Evolutionary conservation across 2,113 vertebrate species (phyloP), one percentile per base, ranked within the genome.

Genomic region (Aythya baeri): DNA sequence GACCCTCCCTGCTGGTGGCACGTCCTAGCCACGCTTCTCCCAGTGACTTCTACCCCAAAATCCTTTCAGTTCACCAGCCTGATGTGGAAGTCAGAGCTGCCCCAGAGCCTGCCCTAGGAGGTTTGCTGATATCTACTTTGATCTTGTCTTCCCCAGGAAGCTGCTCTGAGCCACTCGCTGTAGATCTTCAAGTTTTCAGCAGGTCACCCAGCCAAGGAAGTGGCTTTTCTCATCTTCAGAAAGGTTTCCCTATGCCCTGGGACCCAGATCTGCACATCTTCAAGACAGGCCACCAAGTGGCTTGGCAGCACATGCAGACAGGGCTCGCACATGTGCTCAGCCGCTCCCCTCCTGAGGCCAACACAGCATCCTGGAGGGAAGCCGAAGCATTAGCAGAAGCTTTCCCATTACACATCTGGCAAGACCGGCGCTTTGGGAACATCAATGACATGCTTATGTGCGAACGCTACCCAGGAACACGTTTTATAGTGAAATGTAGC

Each of bases 271-370:
- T 65, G 34, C 43, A 1, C 2, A 1, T 43, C 21, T 67, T 36
- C 34, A 70, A 36, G 46, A 18, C 26, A 26, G 54, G 14, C n/a
- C 83, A 84, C 52, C 38, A 2, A 38, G 66, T 0, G 0, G 34
- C 84, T 59, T 61, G 46, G 73, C 50, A 49, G 41, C 63, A 62
- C 46, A 23, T 0, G 0, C 25, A 44, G 1, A 3, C n/a, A 18
- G 34, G 62, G 58, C 70, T 71, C 49, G 29, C n/a, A 13, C 26
- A 20, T 49, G 32, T 0, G 1, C 34, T 75, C 41, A 36, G 7
- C 13, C 0, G 0, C 57, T 52, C 36, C 1, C 1, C 44, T 66
- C 13, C 79, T 0, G 6, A n/a, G 66, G 59, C 75, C 41, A 22
- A 29, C 21, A 6, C 36, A 77, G 76, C 38, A 26, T 7, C 77